phyloP scores from a whole-genome alignment of 53 echinoderm and acorn worm genomes.

The Hippasteria phrygiana region DNA sequence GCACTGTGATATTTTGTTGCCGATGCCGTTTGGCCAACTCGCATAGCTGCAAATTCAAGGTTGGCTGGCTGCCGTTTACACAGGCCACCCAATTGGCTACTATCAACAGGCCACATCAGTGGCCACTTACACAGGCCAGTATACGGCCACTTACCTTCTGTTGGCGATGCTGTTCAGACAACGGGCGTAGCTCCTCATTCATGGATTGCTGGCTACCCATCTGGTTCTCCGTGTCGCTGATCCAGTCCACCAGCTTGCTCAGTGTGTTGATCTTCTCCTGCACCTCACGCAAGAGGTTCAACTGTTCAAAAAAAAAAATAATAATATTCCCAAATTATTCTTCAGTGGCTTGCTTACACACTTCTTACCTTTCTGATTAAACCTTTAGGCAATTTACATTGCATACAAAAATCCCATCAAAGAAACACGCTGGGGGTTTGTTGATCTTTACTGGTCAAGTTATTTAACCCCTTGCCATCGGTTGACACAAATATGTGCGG shows the following conservation, averaged over 20 bases:
- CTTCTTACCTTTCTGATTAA: too few species aligned
- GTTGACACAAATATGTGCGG: too few species aligned
- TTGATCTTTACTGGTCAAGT: too few species aligned
- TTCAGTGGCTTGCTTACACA: too few species aligned
- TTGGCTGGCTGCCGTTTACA: too few species aligned
- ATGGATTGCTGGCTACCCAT: constrained; percentile 89
- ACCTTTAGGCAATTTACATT: too few species aligned
- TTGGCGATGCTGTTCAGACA: constrained; percentile 83
- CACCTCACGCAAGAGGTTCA: constrained; percentile 84
- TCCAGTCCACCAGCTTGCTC: constrained; percentile 92
- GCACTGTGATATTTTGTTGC: too few species aligned
- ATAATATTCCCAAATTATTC: neutral
- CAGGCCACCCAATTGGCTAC: neutral
- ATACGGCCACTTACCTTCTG: constrained; percentile 69
- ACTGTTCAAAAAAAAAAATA: constrained; percentile 41
- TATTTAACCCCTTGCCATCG: too few species aligned
- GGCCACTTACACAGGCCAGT: neutral
- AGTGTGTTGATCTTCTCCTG: constrained; percentile 93
- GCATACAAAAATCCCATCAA: too few species aligned
- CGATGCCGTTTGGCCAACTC: too few species aligned
- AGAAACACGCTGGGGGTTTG: too few species aligned
- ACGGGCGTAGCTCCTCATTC: constrained; percentile 90
- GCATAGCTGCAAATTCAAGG: too few species aligned
- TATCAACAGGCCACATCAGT: neutral
- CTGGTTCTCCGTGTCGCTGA: constrained; percentile 82